Conservation (phyloP, 2,113 vertebrate species). For the Charadrius vociferus region DNA sequence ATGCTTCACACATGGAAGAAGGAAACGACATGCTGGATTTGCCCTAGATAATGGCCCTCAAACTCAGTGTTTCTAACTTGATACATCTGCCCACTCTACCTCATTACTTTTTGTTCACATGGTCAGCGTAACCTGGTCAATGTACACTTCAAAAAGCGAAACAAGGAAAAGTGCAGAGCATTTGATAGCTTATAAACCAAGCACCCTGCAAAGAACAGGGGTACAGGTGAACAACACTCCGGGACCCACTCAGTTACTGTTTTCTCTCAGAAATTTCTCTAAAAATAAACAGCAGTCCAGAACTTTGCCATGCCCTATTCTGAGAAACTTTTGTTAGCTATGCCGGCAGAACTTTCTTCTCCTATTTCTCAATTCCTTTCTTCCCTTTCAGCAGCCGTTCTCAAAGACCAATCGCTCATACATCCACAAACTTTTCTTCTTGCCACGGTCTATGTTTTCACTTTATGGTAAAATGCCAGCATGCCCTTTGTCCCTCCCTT, state of each 20-base stretch:
- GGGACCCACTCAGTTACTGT: background rate
- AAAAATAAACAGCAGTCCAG: background rate
- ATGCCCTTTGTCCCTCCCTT: background rate
- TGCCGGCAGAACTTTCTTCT: background rate
- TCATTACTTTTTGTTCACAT: background rate
- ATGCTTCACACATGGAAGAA: background rate
- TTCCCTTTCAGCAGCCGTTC: background rate
- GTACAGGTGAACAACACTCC: background rate
- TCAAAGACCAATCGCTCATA: background rate
- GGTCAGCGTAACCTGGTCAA: background rate
- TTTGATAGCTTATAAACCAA: background rate
- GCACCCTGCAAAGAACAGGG: background rate
- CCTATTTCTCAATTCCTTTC: background rate
- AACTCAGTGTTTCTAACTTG: background rate
- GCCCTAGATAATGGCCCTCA: background rate
- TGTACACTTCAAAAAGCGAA: background rate
- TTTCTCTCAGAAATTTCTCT: background rate
- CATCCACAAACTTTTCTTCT: background rate
- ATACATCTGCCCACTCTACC: background rate
- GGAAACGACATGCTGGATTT: background rate
- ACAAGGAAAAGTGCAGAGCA: background rate
- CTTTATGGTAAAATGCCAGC: background rate
- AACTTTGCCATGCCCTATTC: background rate
- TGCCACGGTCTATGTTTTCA: background rate
- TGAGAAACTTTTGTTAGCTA: background rate